A percentile compares a stretch with the other conserved stretches of the same genome.
Conservation (phyloP, 2,113 vertebrate species). For the Eubucco bourcierii region DNA sequence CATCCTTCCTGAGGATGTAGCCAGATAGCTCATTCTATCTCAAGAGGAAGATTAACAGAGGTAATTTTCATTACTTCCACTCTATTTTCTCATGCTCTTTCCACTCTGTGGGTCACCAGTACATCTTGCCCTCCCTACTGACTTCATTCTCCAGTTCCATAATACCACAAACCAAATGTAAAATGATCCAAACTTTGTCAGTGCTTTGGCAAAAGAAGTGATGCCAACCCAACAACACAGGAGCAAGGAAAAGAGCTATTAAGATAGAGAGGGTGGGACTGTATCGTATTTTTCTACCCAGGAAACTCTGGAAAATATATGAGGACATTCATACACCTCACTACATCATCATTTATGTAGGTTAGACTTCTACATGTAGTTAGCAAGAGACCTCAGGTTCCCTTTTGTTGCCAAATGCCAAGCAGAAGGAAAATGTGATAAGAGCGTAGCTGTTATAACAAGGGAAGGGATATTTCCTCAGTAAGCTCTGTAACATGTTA, state of each 20-base stretch:
- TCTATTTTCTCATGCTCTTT: neutral
- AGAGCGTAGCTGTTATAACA: neutral
- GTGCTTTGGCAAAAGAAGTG: neutral
- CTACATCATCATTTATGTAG: neutral
- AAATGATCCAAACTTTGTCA: neutral
- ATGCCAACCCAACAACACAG: neutral
- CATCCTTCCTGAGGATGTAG: neutral
- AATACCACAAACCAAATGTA: neutral
- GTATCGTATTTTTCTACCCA: neutral
- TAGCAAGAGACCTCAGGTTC: fast-evolving
- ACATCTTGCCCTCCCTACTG: neutral
- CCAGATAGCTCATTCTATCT: neutral
- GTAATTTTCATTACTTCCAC: neutral
- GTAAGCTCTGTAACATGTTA: fast-evolving
- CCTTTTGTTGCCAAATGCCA: neutral
- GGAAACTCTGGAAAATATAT: neutral
- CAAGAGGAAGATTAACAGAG: neutral
- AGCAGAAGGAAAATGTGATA: neutral
- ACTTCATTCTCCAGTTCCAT: neutral
- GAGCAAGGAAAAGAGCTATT: neutral
- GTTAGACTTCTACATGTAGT: neutral
- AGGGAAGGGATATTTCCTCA: neutral
- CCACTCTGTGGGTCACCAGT: neutral
- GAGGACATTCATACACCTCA: neutral
- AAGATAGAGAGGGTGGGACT: neutral